Evolutionary conservation across 37 sponge, comb jelly and placozoan genomes (phyloP).

Genomic region (Aplysina aerophoba): DNA sequence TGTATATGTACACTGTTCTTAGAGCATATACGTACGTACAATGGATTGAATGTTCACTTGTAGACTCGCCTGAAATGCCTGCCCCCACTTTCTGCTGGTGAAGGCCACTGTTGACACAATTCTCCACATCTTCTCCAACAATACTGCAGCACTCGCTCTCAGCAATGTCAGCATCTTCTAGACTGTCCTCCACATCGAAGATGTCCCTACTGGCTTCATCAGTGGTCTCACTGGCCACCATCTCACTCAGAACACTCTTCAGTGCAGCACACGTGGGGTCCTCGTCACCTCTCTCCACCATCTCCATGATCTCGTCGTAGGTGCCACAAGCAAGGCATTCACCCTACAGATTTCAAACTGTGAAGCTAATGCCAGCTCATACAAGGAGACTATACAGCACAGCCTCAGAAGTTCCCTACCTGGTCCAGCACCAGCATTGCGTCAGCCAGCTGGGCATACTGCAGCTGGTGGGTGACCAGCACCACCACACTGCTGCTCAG

Average conservation of each 20-base stretch:
- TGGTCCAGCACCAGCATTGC: constrained; percentile 73
- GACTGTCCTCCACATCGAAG: constrained; percentile 3
- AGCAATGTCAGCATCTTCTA: not conserved
- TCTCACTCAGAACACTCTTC: constrained; percentile 23
- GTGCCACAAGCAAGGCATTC: constrained; percentile 19
- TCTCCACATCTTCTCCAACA: too few species aligned
- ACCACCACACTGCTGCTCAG: constrained; percentile 60
- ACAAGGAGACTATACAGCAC: too few species aligned
- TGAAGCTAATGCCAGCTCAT: too few species aligned
- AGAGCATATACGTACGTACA: too few species aligned
- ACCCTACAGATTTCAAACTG: not conserved
- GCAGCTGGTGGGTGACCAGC: constrained; percentile 88
- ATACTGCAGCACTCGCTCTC: too few species aligned
- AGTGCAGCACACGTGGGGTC: constrained; percentile 7
- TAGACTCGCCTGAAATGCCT: too few species aligned
- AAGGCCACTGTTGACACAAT: too few species aligned
- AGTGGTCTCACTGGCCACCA: not conserved
- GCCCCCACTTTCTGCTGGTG: too few species aligned
- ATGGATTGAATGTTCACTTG: too few species aligned
- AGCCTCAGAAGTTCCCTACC: constrained; percentile 1
- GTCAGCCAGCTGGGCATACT: constrained; percentile 75
- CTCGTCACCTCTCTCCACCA: constrained; percentile 10
- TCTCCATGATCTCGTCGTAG: constrained; percentile 2
- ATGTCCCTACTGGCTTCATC: not conserved
- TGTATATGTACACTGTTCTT: too few species aligned